Evolutionary conservation across 2,113 vertebrate species (phyloP).

Genomic region (Gallinago undulata): DNA sequence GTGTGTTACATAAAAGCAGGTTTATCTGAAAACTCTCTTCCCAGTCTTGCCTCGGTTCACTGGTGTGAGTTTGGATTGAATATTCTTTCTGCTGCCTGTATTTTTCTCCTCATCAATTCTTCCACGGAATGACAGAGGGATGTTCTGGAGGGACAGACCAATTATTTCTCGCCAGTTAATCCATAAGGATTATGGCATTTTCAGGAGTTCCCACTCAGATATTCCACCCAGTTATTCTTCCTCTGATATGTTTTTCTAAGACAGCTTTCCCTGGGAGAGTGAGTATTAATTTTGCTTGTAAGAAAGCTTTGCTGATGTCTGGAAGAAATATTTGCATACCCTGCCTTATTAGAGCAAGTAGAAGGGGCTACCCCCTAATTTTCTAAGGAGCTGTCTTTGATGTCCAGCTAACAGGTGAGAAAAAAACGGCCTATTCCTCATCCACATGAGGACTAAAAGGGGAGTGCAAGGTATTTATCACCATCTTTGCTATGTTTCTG

Average conservation of each 20-base stretch:
- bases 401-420: constrained; percentile 19
- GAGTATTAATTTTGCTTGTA: not conserved
- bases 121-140: not conserved
- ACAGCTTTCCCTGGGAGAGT: not conserved
- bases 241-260: not conserved
- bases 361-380: not conserved
- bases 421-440: constrained; percentile 1
- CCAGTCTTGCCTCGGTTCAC: not conserved
- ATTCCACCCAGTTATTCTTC: not conserved
- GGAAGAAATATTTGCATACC: not conserved
- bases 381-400: constrained; percentile 2
- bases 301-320: not conserved
- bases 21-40: not conserved
- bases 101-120: not conserved
- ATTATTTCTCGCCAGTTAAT: not conserved
- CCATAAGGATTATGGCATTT: not conserved
- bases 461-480: constrained; percentile 52
- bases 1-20: not conserved
- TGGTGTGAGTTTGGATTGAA: not conserved
- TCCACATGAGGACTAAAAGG: not conserved
- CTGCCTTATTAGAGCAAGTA: not conserved
- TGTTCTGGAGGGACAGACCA: not conserved
- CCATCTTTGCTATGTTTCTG: constrained; percentile 35
- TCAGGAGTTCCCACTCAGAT: not conserved
- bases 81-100: not conserved